A percentile compares a stretch with the other conserved stretches of the same genome.
phyloP scores from a whole-genome alignment of 2,797 vertebrate species.

The Arrhamphus sclerolepis region DNA sequence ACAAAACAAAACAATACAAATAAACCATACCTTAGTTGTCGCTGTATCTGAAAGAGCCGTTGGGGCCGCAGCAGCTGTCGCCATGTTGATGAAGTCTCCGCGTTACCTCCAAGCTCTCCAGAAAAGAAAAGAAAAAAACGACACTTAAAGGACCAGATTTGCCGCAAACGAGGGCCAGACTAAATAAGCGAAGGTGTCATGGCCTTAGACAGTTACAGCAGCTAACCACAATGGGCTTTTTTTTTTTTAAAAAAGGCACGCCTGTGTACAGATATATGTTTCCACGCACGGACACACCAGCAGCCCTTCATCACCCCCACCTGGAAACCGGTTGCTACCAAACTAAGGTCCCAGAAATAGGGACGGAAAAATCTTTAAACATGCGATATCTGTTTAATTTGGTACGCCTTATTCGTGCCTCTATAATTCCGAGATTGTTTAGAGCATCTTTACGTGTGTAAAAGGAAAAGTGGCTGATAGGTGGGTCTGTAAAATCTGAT shows the following conservation, averaged over 20 bases:
- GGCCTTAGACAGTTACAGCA: no score
- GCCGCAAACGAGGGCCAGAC: background rate
- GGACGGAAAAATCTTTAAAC: no score
- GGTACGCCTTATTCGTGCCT: no score
- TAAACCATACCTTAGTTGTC: slow-evolving; percentile 67
- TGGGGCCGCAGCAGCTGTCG: slow-evolving; percentile 59
- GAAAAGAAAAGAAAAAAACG: slow-evolving; percentile 12
- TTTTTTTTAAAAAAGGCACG: no score
- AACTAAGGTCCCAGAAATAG: background rate
- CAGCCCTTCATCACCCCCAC: slow-evolving; percentile 8
- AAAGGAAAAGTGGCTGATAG: no score
- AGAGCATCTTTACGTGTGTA: no score
- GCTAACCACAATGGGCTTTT: background rate
- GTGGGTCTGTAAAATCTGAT: background rate
- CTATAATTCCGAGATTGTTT: no score
- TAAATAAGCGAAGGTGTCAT: background rate
- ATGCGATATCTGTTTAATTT: no score
- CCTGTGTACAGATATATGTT: background rate
- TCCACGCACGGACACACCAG: background rate
- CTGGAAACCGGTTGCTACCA: slow-evolving; percentile 24
- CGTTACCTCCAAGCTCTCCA: slow-evolving; percentile 30
- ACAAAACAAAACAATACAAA: no score
- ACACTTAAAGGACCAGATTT: slow-evolving; percentile 25
- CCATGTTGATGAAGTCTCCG: slow-evolving; percentile 71
- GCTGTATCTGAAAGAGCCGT: slow-evolving; percentile 37